Evolutionary conservation across 2,888 invertebrate species (phyloP).

Genomic region (Lamproptera curius): DNA sequence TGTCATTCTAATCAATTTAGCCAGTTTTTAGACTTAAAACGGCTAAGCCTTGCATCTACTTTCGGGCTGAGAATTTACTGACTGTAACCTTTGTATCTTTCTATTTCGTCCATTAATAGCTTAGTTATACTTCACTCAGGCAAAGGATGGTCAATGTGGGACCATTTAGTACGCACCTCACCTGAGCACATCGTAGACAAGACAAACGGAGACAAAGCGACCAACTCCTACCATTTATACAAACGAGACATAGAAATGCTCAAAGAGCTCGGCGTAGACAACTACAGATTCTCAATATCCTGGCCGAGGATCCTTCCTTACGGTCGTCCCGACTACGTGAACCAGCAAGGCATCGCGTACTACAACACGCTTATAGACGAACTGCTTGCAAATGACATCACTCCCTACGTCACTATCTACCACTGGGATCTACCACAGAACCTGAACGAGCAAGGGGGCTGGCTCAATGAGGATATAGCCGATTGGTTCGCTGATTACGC

Average conservation of each 20-base stretch:
- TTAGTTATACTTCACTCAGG: constrained; percentile 38
- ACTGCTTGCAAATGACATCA: constrained; percentile 74
- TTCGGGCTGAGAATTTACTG: background rate
- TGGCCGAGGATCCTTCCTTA: constrained; percentile 80
- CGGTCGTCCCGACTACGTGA: constrained; percentile 65
- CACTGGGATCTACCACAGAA: constrained; percentile 69
- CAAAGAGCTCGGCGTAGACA: constrained; percentile 45
- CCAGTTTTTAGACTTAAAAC: background rate
- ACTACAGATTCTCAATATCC: constrained; percentile 70
- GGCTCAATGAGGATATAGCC: constrained; percentile 49
- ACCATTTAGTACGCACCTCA: constrained; percentile 40
- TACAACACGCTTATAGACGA: constrained; percentile 80
- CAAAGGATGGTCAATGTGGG: constrained; percentile 73
- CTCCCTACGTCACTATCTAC: constrained; percentile 73
- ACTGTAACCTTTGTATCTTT: background rate
- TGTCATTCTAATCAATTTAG: background rate
- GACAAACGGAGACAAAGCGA: constrained; percentile 76
- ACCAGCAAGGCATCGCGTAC: constrained; percentile 74
- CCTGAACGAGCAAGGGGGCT: constrained; percentile 69
- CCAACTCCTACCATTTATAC: constrained; percentile 78
- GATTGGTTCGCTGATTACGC: constrained; percentile 63
- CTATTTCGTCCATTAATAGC: background rate
- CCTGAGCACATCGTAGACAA: constrained; percentile 28
- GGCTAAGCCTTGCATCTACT: background rate
- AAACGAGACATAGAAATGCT: constrained; percentile 57